phyloP scores from a whole-genome alignment of 2,888 invertebrate genomes.

The Drosophila fungiperda region DNA sequence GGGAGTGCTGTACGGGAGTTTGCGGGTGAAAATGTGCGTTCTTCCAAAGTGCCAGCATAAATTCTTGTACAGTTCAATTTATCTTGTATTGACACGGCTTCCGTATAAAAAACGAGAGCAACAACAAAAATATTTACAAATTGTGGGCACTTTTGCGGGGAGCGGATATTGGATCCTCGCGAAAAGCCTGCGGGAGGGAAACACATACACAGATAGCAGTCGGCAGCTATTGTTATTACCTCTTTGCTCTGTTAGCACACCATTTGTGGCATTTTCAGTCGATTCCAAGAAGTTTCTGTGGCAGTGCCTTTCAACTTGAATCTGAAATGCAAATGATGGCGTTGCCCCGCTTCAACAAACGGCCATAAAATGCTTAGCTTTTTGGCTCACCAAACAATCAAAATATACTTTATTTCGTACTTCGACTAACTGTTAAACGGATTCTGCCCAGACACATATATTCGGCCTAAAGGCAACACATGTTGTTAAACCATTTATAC shows the following conservation, averaged over 20 bases:
- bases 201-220: constrained; percentile 39
- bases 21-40: constrained; percentile 37
- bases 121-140: constrained; percentile 70
- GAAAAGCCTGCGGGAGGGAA: constrained; percentile 35
- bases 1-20: not conserved
- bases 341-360: not conserved
- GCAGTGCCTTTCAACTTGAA: constrained; percentile 54
- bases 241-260: constrained; percentile 79
- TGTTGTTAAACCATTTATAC: constrained; percentile 29
- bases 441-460: constrained; percentile 50
- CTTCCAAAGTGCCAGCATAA: constrained; percentile 72
- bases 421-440: constrained; percentile 28
- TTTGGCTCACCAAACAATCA: constrained; percentile 68
- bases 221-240: constrained; percentile 73
- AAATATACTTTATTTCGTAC: constrained; percentile 69
- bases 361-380: constrained; percentile 58
- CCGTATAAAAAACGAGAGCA: constrained; percentile 41
- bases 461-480: constrained; percentile 43
- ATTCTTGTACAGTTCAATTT: constrained; percentile 77
- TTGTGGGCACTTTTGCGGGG: constrained; percentile 37
- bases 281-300: constrained; percentile 44
- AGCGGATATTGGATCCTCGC: constrained; percentile 25
- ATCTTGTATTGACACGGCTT: constrained; percentile 76
- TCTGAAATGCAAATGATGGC: constrained; percentile 74
- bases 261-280: constrained; percentile 75